phyloP scores from a whole-genome alignment of 2,888 invertebrate species.

The Drosophila affinis region DNA sequence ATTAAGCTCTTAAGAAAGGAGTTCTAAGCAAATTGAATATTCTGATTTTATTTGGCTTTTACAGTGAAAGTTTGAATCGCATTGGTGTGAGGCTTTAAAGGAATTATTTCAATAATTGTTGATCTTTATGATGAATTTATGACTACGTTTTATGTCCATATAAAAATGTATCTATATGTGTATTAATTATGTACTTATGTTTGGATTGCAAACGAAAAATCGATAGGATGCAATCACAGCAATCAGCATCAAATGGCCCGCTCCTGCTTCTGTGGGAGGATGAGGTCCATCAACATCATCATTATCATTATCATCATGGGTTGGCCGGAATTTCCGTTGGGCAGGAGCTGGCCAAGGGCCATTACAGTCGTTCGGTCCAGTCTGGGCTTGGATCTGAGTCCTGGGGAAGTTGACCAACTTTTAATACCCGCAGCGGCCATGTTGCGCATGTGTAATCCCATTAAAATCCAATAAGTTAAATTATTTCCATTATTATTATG shows the following conservation, averaged over 20 bases:
- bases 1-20: too few species aligned
- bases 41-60: too few species aligned
- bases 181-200: neutral
- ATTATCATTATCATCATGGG: conserved; percentile 42
- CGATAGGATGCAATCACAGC: conserved; percentile 35
- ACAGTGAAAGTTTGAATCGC: too few species aligned
- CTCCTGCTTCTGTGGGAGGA: conserved; percentile 19
- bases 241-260: conserved; percentile 51
- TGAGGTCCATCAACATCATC: conserved; percentile 34
- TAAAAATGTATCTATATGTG: neutral
- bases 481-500: conserved; percentile 80
- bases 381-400: neutral
- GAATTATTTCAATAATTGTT: neutral
- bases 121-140: neutral
- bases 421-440: conserved; percentile 67
- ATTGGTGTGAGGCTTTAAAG: too few species aligned
- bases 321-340: conserved; percentile 44
- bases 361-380: conserved; percentile 17
- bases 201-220: conserved; percentile 15
- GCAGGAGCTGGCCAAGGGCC: conserved; percentile 38
- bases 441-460: conserved; percentile 80
- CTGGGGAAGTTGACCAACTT: conserved; percentile 68
- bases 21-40: too few species aligned
- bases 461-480: conserved; percentile 82
- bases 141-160: neutral